Base-by-base conservation (phyloP, 2,797 vertebrate species). In the Paratrypauchen microcephalus region DNA sequence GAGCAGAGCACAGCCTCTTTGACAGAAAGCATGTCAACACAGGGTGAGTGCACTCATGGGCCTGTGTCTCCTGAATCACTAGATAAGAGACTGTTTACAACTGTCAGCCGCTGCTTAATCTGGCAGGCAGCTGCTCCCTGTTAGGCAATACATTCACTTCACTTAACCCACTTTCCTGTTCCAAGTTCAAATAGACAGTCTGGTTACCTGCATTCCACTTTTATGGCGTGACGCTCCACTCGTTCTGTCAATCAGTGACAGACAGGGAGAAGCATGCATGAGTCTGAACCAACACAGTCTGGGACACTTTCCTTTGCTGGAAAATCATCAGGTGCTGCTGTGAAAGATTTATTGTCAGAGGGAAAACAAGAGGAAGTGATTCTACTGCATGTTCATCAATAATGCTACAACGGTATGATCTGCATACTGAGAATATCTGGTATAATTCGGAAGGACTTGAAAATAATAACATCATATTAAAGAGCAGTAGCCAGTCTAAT, bases 81-180 rank as follows among this genome's bases (percentile, higher is more conserved):
- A 82, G 86, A 89, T 90, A 88, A 87, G 78, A 88, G 75, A 61
- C 69, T 90, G 86, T 89, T 91, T 89, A 91, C 88, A 89, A 88
- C 83, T 84, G 85, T 85, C 85, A 84, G 79, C 83, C 73, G 56
- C 71, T 3, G 70, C 81, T 84, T 83, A 86, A 85, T 78, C 81
- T 89, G 87, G 74, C 86, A 82, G 79, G 77, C 87, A 85, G 85
- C 87, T 88, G 78, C 83, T 78, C 68, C 30, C 80, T 70, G 85
- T 91, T 87, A 81, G 76, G 83, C 88, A 89, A 87, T 66, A 81
- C 68, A 81, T 69, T 85, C 79, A 76, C 78, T 87, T 85, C 81
- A 82, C 86, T 89, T 86, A 90, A 91, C 88, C 90, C 81, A 90
- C 82, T 89, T 91, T 85, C 73, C 75, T 76, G 85, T 79, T 78